Conservation (phyloP, 2,888 invertebrate genomes). For the Caenorhabditis wallacei region DNA sequence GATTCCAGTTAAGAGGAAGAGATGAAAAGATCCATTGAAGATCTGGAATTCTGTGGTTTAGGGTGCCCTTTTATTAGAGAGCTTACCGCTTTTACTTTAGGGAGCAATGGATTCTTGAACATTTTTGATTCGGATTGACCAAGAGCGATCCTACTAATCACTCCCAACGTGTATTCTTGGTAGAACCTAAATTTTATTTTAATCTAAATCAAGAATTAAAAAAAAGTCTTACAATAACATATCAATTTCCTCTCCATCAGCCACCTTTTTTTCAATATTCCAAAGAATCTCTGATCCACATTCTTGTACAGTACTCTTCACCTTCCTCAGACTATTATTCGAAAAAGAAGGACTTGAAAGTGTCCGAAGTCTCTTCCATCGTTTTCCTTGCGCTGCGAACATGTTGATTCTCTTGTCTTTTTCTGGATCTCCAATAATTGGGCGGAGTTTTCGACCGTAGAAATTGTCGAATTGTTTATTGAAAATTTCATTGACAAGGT, state of each 20-base stretch:
- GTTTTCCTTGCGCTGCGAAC: conserved; percentile 84
- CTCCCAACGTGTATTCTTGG: conserved; percentile 85
- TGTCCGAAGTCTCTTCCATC: conserved; percentile 85
- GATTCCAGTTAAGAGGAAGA: conserved; percentile 40
- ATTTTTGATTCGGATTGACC: conserved; percentile 76
- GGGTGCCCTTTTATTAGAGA: background rate
- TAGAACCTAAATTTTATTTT: conserved; percentile 76
- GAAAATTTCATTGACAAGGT: conserved; percentile 84
- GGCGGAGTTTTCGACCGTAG: conserved; percentile 83
- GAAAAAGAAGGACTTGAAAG: conserved; percentile 85
- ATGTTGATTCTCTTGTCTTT: conserved; percentile 81
- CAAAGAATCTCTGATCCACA: conserved; percentile 84
- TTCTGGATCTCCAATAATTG: conserved; percentile 71
- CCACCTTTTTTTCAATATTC: conserved; percentile 82
- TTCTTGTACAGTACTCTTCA: conserved; percentile 83
- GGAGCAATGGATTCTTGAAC: conserved; percentile 64
- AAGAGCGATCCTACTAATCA: conserved; percentile 85
- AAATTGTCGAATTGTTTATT: conserved; percentile 84
- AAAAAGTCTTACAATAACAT: conserved; percentile 83
- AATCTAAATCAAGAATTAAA: no score
- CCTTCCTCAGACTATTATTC: conserved; percentile 84
- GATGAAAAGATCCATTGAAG: conserved; percentile 27
- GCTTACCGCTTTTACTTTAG: conserved; percentile 25
- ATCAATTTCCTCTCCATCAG: conserved; percentile 82
- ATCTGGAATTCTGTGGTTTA: no score